Percentiles rank a stretch among this genome's conserved stretches.
These are phyloP conservation scores for Drosophila bocki DNA, from an alignment of 1,140 invertebrate species.

Conservation along the genomic window DNA sequence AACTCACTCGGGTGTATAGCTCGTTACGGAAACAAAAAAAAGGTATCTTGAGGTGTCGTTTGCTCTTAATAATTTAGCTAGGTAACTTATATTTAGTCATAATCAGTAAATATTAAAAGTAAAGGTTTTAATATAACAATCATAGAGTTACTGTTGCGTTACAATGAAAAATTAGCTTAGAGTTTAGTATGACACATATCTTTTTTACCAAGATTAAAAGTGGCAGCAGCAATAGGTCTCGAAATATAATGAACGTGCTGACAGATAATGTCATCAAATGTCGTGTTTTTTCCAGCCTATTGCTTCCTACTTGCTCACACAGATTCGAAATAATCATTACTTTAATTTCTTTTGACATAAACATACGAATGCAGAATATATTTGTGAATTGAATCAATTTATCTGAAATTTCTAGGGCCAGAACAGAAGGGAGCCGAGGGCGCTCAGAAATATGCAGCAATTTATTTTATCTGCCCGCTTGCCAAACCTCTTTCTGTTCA, in stretches of 20 bases:
- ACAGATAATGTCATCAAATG: slow-evolving; percentile 55
- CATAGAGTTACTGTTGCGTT: too few relatives aligned
- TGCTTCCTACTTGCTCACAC: neutral
- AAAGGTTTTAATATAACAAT: too few relatives aligned
- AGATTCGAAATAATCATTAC: slow-evolving; percentile 53
- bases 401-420: slow-evolving; percentile 66
- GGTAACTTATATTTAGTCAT: too few relatives aligned
- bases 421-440: slow-evolving; percentile 5
- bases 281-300: slow-evolving; percentile 11
- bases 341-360: slow-evolving; percentile 75
- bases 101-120: too few relatives aligned
- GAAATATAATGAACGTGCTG: slow-evolving; percentile 45
- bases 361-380: slow-evolving; percentile 35
- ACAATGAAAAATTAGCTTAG: too few relatives aligned
- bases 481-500: slow-evolving; percentile 31
- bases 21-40: too few relatives aligned
- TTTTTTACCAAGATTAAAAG: too few relatives aligned
- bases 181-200: too few relatives aligned
- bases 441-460: slow-evolving; percentile 77
- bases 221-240: neutral
- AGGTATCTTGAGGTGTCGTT: too few relatives aligned
- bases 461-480: slow-evolving; percentile 55
- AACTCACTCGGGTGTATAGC: too few relatives aligned
- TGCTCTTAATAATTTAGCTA: too few relatives aligned
- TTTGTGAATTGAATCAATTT: slow-evolving; percentile 80